Evolutionary conservation across 2,888 invertebrate species (phyloP), one percentile per base, ranked within the genome.

Genomic region (Pocota personata): DNA sequence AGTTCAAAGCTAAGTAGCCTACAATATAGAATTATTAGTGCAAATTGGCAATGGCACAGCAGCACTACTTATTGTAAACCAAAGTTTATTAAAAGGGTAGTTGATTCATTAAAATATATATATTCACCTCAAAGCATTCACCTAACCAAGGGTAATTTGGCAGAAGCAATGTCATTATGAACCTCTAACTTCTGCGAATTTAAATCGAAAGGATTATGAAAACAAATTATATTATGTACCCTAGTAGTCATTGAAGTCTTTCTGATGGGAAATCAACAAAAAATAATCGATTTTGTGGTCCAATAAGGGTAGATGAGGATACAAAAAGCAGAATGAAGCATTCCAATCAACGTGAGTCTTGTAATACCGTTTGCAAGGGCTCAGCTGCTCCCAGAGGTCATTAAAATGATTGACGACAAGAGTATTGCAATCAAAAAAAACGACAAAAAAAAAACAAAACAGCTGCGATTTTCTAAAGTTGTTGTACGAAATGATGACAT

Each of bases 251-350:
- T 3, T 3, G 3, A 2, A 2, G 14, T 52, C 14, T 7, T 8
- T 30, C 52, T 30, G 52, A 14, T 30, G 16, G 14, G 52, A 30
- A 55, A 55, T 55, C 52, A 30, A 30, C 14, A 30, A 14, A 55
- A 55, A 55, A 24, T 30, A 55, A 55, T 55, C 52, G 52, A 55
- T 55, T 55, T 24, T 30, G 52, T 27, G n/a, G 24, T 27, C 24
- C 10, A 6, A 5, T 4, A 27, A 1, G 12, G 50, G n/a, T n/a
- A 46, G 10, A n/a, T n/a, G 12, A 3, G 37, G 7, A 8, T 7
- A 16, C 7, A 43, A 7, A 14, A 16, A 43, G 12, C 16, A 16
- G 3, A 21, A 48, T 21, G 19, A 48, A 19, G 3, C 46, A 16
- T 24, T 24, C 24, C 50, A 50, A 14, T 52, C 50, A 24, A 30